phyloP scores from a whole-genome alignment of 2,113 vertebrate genomes.

The Anguilla japonica region DNA sequence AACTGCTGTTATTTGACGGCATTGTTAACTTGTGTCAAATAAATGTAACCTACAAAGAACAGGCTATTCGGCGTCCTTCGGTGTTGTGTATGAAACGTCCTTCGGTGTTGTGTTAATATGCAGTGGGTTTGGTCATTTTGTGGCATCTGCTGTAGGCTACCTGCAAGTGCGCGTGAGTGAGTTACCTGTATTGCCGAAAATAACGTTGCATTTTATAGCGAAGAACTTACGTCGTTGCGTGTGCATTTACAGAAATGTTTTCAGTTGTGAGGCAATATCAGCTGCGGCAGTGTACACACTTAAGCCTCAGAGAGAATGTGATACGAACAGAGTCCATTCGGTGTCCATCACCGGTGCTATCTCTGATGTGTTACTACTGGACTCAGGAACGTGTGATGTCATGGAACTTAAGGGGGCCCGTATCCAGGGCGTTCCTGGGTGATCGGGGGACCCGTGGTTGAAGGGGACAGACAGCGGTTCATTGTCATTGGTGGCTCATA shows the following conservation, averaged over 20 bases:
- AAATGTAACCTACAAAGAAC: neutral
- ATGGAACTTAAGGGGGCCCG: constrained; percentile 1
- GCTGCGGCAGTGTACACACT: neutral
- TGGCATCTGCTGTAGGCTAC: neutral
- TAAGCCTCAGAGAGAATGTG: neutral
- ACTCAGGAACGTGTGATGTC: constrained; percentile 21
- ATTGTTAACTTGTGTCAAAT: neutral
- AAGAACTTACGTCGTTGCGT: neutral
- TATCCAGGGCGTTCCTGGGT: neutral
- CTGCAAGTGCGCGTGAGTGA: neutral
- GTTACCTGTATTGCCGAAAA: neutral
- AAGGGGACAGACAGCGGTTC: neutral
- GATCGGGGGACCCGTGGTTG: neutral
- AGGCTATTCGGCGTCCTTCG: neutral
- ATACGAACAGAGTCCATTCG: neutral
- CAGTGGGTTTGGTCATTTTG: neutral
- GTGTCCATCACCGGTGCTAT: neutral
- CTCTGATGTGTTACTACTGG: neutral
- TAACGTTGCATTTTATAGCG: neutral
- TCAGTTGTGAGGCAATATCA: neutral
- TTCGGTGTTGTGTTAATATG: neutral
- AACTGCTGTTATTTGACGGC: neutral
- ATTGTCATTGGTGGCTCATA: neutral
- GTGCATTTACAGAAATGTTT: neutral
- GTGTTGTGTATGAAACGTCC: neutral